phyloP scores from a whole-genome alignment of 2,797 vertebrate species.

The Synanceia verrucosa region DNA sequence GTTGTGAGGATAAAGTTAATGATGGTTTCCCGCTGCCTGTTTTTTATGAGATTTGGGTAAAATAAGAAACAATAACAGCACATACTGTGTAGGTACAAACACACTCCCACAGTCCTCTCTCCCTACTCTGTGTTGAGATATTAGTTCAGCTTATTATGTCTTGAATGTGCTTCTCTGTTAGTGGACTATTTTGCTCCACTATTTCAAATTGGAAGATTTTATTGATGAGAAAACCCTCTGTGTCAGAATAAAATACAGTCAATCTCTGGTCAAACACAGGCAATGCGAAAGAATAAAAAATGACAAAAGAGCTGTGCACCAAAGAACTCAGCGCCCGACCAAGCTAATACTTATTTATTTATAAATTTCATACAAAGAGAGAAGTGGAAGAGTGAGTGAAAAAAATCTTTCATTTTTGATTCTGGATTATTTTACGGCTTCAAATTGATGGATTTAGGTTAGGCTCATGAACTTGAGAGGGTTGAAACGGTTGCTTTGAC shows the following conservation, averaged over 20 bases:
- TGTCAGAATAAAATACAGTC: not conserved
- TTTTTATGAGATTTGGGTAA: slow-evolving; percentile 35
- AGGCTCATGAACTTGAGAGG: not conserved
- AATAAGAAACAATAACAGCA: slow-evolving; percentile 40
- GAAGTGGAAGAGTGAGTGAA: not conserved
- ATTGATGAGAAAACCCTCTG: not conserved
- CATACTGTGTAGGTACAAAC: slow-evolving; percentile 21
- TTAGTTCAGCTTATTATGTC: slow-evolving; percentile 12
- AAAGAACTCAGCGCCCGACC: not conserved
- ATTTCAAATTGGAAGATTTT: not conserved
- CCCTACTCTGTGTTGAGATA: not conserved
- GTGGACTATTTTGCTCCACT: not conserved
- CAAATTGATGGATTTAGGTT: not conserved
- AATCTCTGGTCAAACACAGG: not conserved
- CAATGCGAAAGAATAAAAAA: not conserved
- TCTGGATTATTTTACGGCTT: not conserved
- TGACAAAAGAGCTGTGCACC: not conserved
- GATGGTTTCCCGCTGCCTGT: slow-evolving; percentile 13
- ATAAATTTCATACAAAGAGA: not conserved
- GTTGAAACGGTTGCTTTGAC: not conserved
- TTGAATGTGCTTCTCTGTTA: not conserved
- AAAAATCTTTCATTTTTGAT: not conserved
- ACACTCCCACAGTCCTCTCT: not conserved
- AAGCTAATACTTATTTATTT: not conserved
- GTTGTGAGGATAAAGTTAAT: slow-evolving; percentile 35